Evolutionary conservation across 2,888 invertebrate genomes (phyloP).

Genomic region (Drosophila meridiana): DNA sequence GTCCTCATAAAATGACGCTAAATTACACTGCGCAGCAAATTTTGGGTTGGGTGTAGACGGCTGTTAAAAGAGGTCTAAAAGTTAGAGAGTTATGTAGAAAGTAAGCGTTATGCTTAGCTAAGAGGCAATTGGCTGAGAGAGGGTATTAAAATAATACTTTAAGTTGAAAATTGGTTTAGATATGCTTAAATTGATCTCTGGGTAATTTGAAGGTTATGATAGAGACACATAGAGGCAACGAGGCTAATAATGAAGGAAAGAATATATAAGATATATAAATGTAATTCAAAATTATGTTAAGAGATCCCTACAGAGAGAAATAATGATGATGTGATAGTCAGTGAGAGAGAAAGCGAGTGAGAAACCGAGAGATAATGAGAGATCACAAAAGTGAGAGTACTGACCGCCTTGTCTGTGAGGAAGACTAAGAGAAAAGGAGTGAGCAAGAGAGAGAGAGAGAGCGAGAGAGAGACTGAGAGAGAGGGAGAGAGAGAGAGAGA

Average conservation of each 20-base stretch:
- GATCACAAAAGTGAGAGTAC: neutral
- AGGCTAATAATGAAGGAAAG: too few relatives aligned
- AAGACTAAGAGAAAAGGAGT: too few relatives aligned
- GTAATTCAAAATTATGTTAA: too few relatives aligned
- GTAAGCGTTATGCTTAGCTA: neutral
- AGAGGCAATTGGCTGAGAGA: neutral
- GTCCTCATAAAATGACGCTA: slow-evolving; percentile 12
- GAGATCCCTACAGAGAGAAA: too few relatives aligned
- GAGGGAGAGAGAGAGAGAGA: neutral
- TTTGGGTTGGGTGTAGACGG: neutral
- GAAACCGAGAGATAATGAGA: neutral
- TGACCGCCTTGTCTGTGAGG: too few relatives aligned
- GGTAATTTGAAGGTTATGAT: neutral
- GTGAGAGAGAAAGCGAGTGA: too few relatives aligned
- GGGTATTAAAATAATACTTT: neutral
- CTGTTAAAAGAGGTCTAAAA: neutral
- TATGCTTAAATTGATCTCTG: neutral
- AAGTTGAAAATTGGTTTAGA: neutral
- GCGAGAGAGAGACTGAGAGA: neutral
- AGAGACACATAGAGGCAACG: too few relatives aligned
- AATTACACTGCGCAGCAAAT: slow-evolving; percentile 47
- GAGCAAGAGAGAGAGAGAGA: too few relatives aligned
- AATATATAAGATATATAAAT: too few relatives aligned
- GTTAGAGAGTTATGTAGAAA: neutral
- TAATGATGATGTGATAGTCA: too few relatives aligned